Conservation (phyloP, 2,888 invertebrate genomes). For the Acrobeloides nanus region DNA sequence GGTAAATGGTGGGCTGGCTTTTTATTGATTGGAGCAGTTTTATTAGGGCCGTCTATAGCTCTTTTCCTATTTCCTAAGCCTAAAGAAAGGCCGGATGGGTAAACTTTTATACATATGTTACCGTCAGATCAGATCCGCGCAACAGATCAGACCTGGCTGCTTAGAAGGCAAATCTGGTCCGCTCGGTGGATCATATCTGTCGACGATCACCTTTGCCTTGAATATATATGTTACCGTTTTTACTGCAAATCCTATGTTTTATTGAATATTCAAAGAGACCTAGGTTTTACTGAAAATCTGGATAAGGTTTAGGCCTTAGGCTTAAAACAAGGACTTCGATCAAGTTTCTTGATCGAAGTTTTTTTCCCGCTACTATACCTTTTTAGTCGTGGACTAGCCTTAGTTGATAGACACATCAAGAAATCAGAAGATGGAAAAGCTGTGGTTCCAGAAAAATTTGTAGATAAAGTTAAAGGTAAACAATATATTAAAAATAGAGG, state of each 20-base stretch:
- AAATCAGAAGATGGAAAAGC: slow-evolving; percentile 32
- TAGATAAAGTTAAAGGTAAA: slow-evolving; percentile 27
- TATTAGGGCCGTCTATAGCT: slow-evolving; percentile 50
- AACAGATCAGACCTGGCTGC: no score
- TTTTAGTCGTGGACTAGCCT: slow-evolving; percentile 21
- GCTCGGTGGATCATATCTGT: no score
- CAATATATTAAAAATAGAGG: no score
- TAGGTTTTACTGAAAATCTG: no score
- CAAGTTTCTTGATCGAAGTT: neutral
- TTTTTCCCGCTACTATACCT: neutral
- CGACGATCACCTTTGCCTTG: no score
- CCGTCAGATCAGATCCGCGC: no score
- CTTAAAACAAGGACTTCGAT: slow-evolving; percentile 7
- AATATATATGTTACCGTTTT: no score
- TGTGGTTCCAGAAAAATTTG: slow-evolving; percentile 30
- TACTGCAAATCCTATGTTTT: no score
- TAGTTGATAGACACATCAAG: slow-evolving; percentile 45
- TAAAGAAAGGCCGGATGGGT: slow-evolving; percentile 6
- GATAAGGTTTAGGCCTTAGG: no score
- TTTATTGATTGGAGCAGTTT: slow-evolving; percentile 41
- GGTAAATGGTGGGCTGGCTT: slow-evolving; percentile 57
- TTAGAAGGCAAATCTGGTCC: no score
- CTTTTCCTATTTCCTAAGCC: slow-evolving; percentile 34
- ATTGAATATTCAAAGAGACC: no score
- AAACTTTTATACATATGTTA: no score